These are phyloP conservation scores for Limnephilus rhombicus DNA, from an alignment of 2,888 invertebrate genomes.

Conservation along the genomic window DNA sequence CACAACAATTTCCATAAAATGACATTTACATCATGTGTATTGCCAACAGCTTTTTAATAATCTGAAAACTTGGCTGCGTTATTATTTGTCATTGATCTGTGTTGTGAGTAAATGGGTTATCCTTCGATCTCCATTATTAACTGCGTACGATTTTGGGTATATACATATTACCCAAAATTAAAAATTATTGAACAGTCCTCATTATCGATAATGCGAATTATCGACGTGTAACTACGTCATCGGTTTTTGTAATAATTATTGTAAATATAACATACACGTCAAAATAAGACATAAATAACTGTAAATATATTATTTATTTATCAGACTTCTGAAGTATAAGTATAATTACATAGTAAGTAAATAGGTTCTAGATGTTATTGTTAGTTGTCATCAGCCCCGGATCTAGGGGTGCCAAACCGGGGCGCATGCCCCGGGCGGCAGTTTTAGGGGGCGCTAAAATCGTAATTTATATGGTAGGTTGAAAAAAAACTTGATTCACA, in stretches of 20 bases:
- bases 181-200: constrained; percentile 47
- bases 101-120: not conserved
- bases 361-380: not conserved
- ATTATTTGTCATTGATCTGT: not conserved
- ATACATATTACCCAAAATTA: not conserved
- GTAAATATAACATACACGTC: constrained; percentile 10
- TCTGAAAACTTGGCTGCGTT: not conserved
- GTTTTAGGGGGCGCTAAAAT: too few species aligned
- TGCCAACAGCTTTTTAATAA: not conserved
- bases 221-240: constrained; percentile 12
- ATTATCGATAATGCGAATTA: constrained; percentile 10
- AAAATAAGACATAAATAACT: not conserved
- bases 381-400: not conserved
- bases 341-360: not conserved
- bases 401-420: too few species aligned
- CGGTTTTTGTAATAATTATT: constrained; percentile 24
- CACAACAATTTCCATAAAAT: not conserved
- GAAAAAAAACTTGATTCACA: too few species aligned
- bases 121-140: constrained; percentile 30
- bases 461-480: too few species aligned
- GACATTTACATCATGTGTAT: not conserved
- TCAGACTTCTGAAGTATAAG: not conserved
- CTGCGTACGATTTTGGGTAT: constrained; percentile 20
- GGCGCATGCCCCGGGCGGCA: too few species aligned
- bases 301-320: constrained; percentile 25